Percentiles rank a stretch among this genome's conserved stretches.
Evolutionary conservation across 2,113 vertebrate genomes (phyloP).

Genomic region (Ciconia boyciana): DNA sequence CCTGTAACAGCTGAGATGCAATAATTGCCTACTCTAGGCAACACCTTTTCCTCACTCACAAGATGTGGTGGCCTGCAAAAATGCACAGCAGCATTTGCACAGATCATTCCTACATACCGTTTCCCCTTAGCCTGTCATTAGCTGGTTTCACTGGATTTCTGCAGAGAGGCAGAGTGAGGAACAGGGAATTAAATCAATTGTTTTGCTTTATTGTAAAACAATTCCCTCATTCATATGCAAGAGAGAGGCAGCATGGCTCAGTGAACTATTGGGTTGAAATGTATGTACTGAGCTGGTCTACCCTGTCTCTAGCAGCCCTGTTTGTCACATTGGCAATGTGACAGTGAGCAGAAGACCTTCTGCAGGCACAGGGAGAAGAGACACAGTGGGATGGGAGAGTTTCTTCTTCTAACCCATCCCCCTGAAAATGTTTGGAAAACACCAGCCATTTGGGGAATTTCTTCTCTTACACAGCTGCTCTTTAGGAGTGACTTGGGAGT

Average conservation of each 20-base stretch:
- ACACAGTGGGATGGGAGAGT: background rate
- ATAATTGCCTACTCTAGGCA: background rate
- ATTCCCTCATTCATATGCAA: background rate
- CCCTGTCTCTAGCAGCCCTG: background rate
- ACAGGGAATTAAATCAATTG: background rate
- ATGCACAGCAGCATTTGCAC: background rate
- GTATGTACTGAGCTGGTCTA: background rate
- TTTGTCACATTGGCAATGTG: background rate
- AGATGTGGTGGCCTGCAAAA: background rate
- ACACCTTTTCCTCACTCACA: background rate
- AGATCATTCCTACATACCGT: background rate
- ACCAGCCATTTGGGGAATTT: background rate
- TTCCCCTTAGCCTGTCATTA: background rate
- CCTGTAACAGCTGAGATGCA: background rate
- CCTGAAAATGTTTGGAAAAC: background rate
- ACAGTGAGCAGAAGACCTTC: background rate
- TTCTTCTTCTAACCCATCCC: background rate
- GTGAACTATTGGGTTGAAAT: background rate
- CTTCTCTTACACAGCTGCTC: background rate
- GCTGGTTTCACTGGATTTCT: background rate
- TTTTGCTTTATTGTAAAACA: background rate
- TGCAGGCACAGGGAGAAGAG: background rate
- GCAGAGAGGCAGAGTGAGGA: background rate
- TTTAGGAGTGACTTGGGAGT: background rate
- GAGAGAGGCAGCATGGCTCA: background rate